Conservation (phyloP, 2,888 invertebrate species). For the Adelphocoris suturalis region DNA sequence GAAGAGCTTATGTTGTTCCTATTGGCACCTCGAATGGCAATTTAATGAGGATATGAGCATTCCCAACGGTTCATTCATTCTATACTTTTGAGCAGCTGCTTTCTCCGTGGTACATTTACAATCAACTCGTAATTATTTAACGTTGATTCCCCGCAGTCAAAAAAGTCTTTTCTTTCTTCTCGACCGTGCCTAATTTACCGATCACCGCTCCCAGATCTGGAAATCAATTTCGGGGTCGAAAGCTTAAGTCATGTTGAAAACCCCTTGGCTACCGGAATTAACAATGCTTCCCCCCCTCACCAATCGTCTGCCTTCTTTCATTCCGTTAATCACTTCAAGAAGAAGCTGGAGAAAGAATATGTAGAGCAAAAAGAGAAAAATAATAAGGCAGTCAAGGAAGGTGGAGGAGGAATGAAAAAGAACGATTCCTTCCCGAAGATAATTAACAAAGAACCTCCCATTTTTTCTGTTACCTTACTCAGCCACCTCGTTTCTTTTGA, state of each 20-base stretch:
- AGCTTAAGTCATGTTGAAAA: constrained; percentile 40
- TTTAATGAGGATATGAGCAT: too few species aligned
- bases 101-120: background rate
- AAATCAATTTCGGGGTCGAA: constrained; percentile 55
- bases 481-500: constrained; percentile 42
- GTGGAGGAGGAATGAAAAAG: constrained; percentile 59
- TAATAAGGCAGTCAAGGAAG: constrained; percentile 24
- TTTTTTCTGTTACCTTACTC: constrained; percentile 47
- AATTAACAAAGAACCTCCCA: constrained; percentile 58
- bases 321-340: constrained; percentile 63
- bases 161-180: background rate
- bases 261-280: constrained; percentile 66
- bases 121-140: constrained; percentile 1
- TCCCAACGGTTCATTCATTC: background rate
- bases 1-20: too few species aligned
- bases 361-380: constrained; percentile 51
- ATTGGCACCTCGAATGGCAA: too few species aligned
- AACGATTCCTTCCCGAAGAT: constrained; percentile 52
- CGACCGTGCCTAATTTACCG: background rate
- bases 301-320: constrained; percentile 43
- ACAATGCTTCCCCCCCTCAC: constrained; percentile 57
- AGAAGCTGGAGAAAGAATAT: constrained; percentile 50
- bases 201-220: constrained; percentile 1
- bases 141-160: background rate
- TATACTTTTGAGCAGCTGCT: background rate